Evolutionary conservation across 2,113 vertebrate genomes (phyloP), one percentile per base, ranked within the genome.

Genomic region (Origma solitaria): DNA sequence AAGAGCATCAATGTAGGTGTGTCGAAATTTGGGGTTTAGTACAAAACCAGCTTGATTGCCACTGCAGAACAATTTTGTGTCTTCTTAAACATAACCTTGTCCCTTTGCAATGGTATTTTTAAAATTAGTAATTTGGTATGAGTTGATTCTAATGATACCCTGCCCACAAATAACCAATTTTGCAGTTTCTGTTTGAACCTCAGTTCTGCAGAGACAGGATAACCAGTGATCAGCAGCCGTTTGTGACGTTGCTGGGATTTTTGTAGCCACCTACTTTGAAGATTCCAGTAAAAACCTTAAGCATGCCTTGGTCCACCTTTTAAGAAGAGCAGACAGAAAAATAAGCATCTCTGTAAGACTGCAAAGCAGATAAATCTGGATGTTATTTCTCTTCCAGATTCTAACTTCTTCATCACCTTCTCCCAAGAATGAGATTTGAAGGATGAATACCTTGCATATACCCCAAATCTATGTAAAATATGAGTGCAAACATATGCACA

Each of bases 401-500:
- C 13, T 13, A 47, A 44, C 28, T 31, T 15, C 30, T 81, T 75
- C 42, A 60, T 61, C 15, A 13, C 9, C 9, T 45, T 40, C 13
- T 57, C n/a, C 10, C 5, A 53, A 18, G 7, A 56, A 45, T 3
- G 2, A 37, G 19, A 33, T 54, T 35, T 71, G 53, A 53, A 76
- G 27, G 28, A 15, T 37, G 5, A 78, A 30, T 58, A 15, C 35
- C 5, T 75, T 88, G 27, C 13, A 11, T 15, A 5, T 4, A 5
- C 6, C 12, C 1, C 20, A 9, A 45, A 10, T 62, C 3, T 11
- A 30, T 10, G 2, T 49, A 44, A 75, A 61, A 70, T 19, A 15
- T 3, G 49, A 65, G 18, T n/a, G 17, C 31, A 88, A 37, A 15
- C 4, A 10, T 4, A 2, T 6, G 23, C 6, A 16, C 3, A 2